Evolutionary conservation across 1,140 invertebrate genomes (phyloP), one percentile per base, ranked within the genome.

Genomic region (Gerris buenoi): DNA sequence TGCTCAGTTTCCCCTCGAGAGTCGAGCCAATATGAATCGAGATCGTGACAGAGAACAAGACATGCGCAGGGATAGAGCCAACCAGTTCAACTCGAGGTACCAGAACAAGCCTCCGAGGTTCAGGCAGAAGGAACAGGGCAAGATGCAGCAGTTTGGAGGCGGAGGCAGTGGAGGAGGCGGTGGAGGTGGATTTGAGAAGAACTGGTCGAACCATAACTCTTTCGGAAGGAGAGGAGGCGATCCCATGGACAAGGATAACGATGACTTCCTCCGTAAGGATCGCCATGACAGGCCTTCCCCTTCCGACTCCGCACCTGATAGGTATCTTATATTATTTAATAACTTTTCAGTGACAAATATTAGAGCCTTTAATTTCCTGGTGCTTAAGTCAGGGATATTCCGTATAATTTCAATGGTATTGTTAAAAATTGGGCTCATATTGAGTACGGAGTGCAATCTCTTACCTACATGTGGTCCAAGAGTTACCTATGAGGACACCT

Each of bases 61-160:
- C 29, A 58, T 57, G 3, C 25, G 56, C 27, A 66, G 46, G 46
- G 2, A 66, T n/a, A 65, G 46, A 18, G 69, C 69, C 23, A 69
- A 68, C 63, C 64, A 63, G 22, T 46, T 10, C 33, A 46, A 46
- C 18, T 46, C 33, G 18, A 46, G 33, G 18, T 46, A 10, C 18
- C 33, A 46, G 18, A 46, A 46, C 18, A 46, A 46, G 33, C 90
- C 91, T 29, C 91, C 91, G 46, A 81, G 91, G 58, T 93, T 95
- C 77, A 85, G 89, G 74, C 90, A 88, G 72, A 88, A 90, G 72
- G 85, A 87, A 71, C 81, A 82, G 70, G 78, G 76, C 64, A 73
- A 78, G 46, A 75, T 77, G 70, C 77, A 78, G 25, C 67, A 68
- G 26, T 62, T 46, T 46, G 33, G 33, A 10, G 33, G 33, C 5